phyloP scores from a whole-genome alignment of 2,113 vertebrate species.

The Rostratula benghalensis region DNA sequence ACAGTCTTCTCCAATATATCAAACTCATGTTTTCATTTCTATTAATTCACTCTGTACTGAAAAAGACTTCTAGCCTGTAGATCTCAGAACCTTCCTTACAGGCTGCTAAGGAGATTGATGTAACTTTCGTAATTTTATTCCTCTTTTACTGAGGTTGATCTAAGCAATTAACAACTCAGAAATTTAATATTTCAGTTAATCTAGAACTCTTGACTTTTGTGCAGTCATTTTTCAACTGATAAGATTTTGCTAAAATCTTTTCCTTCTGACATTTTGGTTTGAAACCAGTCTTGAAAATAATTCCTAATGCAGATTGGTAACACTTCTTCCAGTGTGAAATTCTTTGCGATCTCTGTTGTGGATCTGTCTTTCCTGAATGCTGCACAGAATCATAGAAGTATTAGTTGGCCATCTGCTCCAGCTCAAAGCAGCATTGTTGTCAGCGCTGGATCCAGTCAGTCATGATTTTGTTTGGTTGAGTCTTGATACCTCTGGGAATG shows the following conservation, averaged over 20 bases:
- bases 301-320: not conserved
- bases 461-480: not conserved
- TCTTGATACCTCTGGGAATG: not conserved
- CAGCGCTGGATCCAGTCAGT: not conserved
- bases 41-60: not conserved
- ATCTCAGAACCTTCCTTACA: not conserved
- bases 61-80: not conserved
- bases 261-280: not conserved
- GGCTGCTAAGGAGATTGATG: not conserved
- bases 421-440: not conserved
- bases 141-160: not conserved
- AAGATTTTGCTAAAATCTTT: not conserved
- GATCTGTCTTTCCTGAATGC: not conserved
- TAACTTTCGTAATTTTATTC: not conserved
- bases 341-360: not conserved
- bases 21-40: not conserved
- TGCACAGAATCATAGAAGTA: not conserved
- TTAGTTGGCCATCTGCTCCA: not conserved
- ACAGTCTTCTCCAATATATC: not conserved
- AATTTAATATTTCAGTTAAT: not conserved
- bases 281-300: not conserved
- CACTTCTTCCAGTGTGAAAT: not conserved
- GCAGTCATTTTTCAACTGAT: not conserved
- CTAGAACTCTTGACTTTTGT: not conserved
- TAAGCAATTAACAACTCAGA: not conserved